Percentiles rank a stretch among this genome's conserved stretches.
phyloP scores from a whole-genome alignment of 1,140 invertebrate genomes.

The Meloidogyne chitwoodi region DNA sequence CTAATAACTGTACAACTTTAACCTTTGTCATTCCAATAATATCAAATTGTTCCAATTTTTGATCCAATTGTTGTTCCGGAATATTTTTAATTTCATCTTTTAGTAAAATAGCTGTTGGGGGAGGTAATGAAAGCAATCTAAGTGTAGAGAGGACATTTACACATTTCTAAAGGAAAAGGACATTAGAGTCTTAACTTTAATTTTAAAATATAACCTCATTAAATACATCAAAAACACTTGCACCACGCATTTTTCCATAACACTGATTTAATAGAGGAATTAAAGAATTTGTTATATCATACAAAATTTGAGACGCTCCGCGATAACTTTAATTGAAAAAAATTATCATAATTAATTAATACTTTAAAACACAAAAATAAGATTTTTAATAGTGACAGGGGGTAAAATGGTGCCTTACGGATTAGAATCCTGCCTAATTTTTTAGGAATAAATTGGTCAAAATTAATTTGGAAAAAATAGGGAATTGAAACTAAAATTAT shows the following conservation, averaged over 20 bases:
- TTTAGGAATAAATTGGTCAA: no score
- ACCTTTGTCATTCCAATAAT: conserved; percentile 26
- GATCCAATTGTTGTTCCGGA: conserved; percentile 36
- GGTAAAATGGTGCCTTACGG: no score
- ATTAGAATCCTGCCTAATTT: no score
- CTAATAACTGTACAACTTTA: conserved; percentile 27
- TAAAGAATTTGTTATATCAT: conserved; percentile 29
- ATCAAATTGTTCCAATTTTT: conserved; percentile 37
- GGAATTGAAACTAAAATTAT: no score
- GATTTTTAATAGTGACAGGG: no score
- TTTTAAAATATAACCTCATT: conserved; percentile 3
- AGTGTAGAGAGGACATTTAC: conserved; percentile 35
- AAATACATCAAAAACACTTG: conserved; percentile 27
- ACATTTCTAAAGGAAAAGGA: conserved; percentile 30
- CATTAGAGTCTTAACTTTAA: not conserved
- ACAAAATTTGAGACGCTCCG: conserved; percentile 40
- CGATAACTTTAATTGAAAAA: conserved; percentile 18
- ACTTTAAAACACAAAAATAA: no score
- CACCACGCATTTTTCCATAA: conserved; percentile 20
- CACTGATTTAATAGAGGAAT: conserved; percentile 36
- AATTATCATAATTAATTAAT: no score
- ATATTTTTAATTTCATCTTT: conserved; percentile 41
- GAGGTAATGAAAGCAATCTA: conserved; percentile 33
- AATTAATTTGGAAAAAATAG: no score
- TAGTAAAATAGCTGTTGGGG: conserved; percentile 37